phyloP scores from a whole-genome alignment of 2,888 invertebrate species.

The Digitonthophagus gazella region DNA sequence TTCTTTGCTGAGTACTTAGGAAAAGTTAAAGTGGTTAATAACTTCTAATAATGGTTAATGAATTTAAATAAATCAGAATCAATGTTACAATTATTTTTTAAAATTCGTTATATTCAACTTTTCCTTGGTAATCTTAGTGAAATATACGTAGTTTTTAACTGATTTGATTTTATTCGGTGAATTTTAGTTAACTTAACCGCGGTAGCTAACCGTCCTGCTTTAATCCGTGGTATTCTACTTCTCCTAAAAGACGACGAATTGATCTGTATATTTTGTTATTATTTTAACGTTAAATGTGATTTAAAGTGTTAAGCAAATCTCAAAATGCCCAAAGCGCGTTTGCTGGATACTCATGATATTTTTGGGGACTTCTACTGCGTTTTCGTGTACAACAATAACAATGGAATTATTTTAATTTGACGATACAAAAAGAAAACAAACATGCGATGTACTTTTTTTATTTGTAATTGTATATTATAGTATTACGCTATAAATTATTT shows the following conservation, averaged over 20 bases:
- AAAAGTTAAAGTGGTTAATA: no score
- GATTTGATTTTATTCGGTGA: neutral
- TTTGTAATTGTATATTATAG: constrained; percentile 34
- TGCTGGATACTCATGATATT: constrained; percentile 22
- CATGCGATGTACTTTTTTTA: constrained; percentile 35
- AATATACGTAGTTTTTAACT: neutral
- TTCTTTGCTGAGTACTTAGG: no score
- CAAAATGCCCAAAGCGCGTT: constrained; percentile 16
- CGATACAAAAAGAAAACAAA: neutral
- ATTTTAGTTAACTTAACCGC: neutral
- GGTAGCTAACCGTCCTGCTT: constrained; percentile 14
- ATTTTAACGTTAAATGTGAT: constrained; percentile 29
- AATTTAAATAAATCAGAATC: no score
- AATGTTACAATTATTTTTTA: no score
- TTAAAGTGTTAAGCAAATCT: constrained; percentile 28
- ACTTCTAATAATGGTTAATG: no score
- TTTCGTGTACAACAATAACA: constrained; percentile 30
- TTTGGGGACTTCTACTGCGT: constrained; percentile 29
- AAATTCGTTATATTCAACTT: no score
- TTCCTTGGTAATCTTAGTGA: no score
- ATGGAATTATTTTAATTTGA: constrained; percentile 26
- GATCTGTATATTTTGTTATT: constrained; percentile 29
- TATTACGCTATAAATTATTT: constrained; percentile 37
- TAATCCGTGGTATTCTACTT: constrained; percentile 28
- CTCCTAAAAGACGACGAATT: constrained; percentile 25